Percentiles rank a stretch among this genome's conserved stretches.
phyloP scores from a whole-genome alignment of 2,113 vertebrate species.

The Sinocyclocheilus anophthalmus region DNA sequence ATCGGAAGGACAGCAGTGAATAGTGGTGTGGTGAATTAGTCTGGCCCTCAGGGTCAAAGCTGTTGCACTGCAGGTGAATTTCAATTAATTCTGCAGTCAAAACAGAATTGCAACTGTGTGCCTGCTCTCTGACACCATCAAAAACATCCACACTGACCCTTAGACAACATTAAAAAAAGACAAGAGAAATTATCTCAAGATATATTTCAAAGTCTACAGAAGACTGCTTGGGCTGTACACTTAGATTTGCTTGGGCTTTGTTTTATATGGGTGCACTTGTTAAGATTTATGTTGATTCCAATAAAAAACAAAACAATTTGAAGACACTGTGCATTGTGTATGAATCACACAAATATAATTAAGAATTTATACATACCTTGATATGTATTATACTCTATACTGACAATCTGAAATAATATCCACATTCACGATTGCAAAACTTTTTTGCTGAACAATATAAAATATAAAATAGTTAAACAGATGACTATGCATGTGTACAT shows the following conservation, averaged over 20 bases:
- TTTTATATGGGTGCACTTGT: neutral
- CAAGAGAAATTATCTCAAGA: neutral
- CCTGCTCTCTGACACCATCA: slow-evolving; percentile 5
- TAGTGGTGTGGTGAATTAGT: slow-evolving; percentile 16
- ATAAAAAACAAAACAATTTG: too few relatives aligned
- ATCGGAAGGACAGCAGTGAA: slow-evolving; percentile 1
- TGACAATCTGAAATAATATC: neutral
- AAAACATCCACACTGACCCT: slow-evolving; percentile 26
- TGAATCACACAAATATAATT: neutral
- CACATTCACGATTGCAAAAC: neutral
- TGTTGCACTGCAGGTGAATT: slow-evolving; percentile 20
- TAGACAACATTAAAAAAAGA: neutral
- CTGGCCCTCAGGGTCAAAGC: slow-evolving; percentile 3
- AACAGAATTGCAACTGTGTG: neutral
- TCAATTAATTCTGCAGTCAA: neutral
- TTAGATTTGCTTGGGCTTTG: too few relatives aligned
- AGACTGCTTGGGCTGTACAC: neutral
- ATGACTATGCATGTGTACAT: neutral
- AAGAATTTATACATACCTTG: neutral
- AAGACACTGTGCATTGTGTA: neutral
- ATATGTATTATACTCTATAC: neutral
- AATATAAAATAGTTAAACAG: neutral
- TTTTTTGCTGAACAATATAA: neutral
- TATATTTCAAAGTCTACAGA: neutral
- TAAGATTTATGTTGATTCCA: neutral